Evolutionary conservation across 2,888 invertebrate genomes (phyloP).

Genomic region (Rhabditoides inermis): DNA sequence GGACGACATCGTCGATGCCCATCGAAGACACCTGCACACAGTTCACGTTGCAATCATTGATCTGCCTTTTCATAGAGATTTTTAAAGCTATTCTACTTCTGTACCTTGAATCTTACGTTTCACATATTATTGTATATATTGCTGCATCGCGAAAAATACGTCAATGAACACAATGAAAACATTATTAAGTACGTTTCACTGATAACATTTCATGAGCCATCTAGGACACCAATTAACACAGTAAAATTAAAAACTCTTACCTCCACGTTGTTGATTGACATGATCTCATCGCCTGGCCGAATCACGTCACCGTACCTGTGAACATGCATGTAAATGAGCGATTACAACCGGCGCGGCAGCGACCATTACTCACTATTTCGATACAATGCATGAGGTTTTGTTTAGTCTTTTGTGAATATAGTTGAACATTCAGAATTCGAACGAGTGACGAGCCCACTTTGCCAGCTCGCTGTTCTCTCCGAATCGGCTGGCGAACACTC

Average conservation of each 20-base stretch:
- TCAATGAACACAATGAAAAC: no score
- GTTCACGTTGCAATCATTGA: no score
- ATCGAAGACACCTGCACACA: constrained; percentile 79
- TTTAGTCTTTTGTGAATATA: background rate
- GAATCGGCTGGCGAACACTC: constrained; percentile 92
- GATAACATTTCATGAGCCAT: no score
- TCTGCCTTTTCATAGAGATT: no score
- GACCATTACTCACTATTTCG: background rate
- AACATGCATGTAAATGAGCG: background rate
- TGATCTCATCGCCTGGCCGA: constrained; percentile 91
- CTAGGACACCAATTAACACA: no score
- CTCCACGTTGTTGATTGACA: constrained; percentile 89
- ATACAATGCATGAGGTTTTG: background rate
- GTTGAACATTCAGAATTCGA: background rate
- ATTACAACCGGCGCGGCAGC: background rate
- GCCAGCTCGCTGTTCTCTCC: constrained; percentile 64
- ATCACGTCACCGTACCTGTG: constrained; percentile 85
- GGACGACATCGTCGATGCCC: constrained; percentile 97
- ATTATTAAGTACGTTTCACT: no score
- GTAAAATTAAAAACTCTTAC: no score
- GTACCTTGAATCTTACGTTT: no score
- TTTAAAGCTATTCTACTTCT: no score
- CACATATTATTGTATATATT: no score
- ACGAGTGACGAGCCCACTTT: no score
- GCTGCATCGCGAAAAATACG: no score